A percentile compares a stretch with the other conserved stretches of the same genome.
Evolutionary conservation across 2,797 vertebrate genomes (phyloP).

Genomic region (Acestrorhynchus altus): DNA sequence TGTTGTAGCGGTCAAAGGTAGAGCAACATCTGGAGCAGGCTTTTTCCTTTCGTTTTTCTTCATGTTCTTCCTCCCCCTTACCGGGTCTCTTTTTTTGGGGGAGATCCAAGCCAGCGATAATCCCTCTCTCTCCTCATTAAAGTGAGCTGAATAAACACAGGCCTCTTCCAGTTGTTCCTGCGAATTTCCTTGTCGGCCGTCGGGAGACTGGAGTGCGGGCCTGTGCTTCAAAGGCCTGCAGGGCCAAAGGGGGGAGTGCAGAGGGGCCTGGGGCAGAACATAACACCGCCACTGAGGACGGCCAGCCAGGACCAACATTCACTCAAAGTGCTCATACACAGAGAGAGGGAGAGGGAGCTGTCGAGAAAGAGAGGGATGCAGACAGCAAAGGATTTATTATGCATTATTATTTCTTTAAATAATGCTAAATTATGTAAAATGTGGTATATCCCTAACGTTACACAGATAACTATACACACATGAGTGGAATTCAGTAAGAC

Average conservation of each 20-base stretch:
- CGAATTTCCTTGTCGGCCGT: slow-evolving; percentile 83
- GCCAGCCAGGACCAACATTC: slow-evolving; percentile 14
- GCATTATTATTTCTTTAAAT: slow-evolving; percentile 1
- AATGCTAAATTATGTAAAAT: no score
- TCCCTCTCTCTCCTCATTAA: slow-evolving; percentile 85
- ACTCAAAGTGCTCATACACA: slow-evolving; percentile 28
- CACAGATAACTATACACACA: no score
- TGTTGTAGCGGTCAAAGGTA: slow-evolving; percentile 74
- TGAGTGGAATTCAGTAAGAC: no score
- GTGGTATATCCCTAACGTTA: no score
- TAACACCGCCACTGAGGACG: slow-evolving; percentile 67
- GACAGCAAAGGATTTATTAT: slow-evolving; percentile 4
- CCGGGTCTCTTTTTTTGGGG: slow-evolving; percentile 43
- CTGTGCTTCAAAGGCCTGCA: slow-evolving; percentile 78
- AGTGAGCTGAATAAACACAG: slow-evolving; percentile 85
- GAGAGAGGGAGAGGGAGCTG: slow-evolving; percentile 16
- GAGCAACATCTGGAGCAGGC: slow-evolving; percentile 82
- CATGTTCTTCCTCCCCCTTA: not conserved
- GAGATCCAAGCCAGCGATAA: slow-evolving; percentile 80
- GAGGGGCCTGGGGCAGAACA: slow-evolving; percentile 72
- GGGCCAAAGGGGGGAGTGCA: slow-evolving; percentile 63
- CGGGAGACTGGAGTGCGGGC: slow-evolving; percentile 78
- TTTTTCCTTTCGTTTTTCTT: slow-evolving; percentile 70
- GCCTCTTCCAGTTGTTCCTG: slow-evolving; percentile 86
- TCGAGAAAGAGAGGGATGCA: slow-evolving; percentile 11